Percentiles rank a stretch among this genome's conserved stretches.
phyloP scores from a whole-genome alignment of 1,140 invertebrate genomes.

The Bombus superbus region DNA sequence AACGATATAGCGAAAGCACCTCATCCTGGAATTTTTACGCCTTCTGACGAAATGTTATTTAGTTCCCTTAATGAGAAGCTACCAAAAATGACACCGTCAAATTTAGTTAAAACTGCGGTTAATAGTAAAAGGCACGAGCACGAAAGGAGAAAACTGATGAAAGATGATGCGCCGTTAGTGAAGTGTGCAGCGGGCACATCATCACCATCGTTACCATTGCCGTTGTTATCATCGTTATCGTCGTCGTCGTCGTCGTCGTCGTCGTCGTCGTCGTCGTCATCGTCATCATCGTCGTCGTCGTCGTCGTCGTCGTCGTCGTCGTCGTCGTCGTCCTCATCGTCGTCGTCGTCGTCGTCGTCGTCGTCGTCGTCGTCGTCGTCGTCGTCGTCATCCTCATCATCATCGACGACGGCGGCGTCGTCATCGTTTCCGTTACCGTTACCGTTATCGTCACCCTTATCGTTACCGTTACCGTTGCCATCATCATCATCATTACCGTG shows the following conservation, averaged over 20 bases:
- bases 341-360: constrained; percentile 27
- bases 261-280: constrained; percentile 3
- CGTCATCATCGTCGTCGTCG: constrained; percentile 10
- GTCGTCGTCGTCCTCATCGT: constrained; percentile 10
- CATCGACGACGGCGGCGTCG: background rate
- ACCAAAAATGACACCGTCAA: constrained; percentile 85
- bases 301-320: constrained; percentile 30
- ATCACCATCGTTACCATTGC: background rate
- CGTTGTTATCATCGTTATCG: constrained; percentile 23
- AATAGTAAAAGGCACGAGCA: constrained; percentile 85
- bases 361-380: constrained; percentile 23
- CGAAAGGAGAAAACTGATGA: constrained; percentile 77
- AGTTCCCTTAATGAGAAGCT: constrained; percentile 64
- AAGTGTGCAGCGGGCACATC: constrained; percentile 68
- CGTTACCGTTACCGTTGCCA: constrained; percentile 18
- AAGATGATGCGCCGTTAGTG: constrained; percentile 74
- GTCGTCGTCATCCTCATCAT: no score
- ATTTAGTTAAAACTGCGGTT: constrained; percentile 86
- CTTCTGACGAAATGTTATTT: constrained; percentile 70
- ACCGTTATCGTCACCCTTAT: constrained; percentile 23
- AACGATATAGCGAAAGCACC: constrained; percentile 61
- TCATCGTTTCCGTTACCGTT: constrained; percentile 14
- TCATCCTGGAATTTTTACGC: constrained; percentile 73
- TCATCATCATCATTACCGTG: constrained; percentile 25
- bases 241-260: constrained; percentile 15